Evolutionary conservation across 2,888 invertebrate genomes (phyloP), one percentile per base, ranked within the genome.

Genomic region (Sabatieria punctata): DNA sequence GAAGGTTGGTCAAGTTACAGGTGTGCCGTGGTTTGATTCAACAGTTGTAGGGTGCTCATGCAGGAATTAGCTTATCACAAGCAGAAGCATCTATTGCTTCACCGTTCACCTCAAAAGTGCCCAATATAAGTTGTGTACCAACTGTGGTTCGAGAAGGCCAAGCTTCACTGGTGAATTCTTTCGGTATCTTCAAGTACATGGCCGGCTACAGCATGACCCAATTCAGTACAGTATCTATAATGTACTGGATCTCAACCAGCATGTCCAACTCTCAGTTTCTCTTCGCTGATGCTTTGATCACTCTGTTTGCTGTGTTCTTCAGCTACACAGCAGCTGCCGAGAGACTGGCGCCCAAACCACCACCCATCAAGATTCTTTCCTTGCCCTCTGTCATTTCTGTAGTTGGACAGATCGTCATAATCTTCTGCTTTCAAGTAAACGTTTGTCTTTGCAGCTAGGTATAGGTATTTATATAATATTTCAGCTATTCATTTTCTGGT

Each of bases 151-250:
- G 57, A n/a, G 63, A 64, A 48, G 63, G 93, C 1, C 75, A 95
- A 0, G 88, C 89, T 1, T 91, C 95, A 0, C 71, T 97, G 4
- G 81, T 88, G 27, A 95, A 95, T 0, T 86, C 86, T 36, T 93
- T 93, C 70, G 88, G 91, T 1, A 83, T 93, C 55, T 95, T 95
- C 73, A 93, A 93, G 61, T 95, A 88, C 73, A 95, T 97, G 93
- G 86, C 91, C 1, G 79, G 83, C 0, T 95, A 95, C 70, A 61
- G 84, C 48, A 72, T 89, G 35, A 85, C 85, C 44, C 86, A 89
- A 71, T 89, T 75, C 57, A 60, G 69, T 8, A 69, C 74, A 36
- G 73, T 75, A 27, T 65, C 73, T 51, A 64, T 74, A 30, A 60
- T 75, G 1, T 75, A 75, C 57, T 70, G 56, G 54, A 52, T 60